phyloP scores from a whole-genome alignment of 53 echinoderm and acorn worm species.

The Echinarachnius parma region DNA sequence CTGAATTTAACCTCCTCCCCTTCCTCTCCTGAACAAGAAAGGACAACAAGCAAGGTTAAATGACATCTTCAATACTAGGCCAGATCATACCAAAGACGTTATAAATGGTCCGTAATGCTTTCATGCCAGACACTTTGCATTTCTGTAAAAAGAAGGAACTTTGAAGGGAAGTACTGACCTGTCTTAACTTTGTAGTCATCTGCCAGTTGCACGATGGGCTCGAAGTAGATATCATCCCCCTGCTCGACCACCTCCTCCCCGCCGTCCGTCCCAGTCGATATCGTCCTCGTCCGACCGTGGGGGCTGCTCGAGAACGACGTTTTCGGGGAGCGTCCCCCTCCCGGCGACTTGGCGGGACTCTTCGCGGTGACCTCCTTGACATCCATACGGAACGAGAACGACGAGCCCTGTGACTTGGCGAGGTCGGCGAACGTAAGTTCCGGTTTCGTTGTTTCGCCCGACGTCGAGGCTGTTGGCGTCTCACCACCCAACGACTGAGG shows the following conservation, averaged over 20 bases:
- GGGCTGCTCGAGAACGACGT: conserved; percentile 6
- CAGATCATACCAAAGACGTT: too few relatives aligned
- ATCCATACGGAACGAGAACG: conserved; percentile 59
- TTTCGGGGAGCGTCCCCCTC: conserved; percentile 5
- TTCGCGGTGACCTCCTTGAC: conserved; percentile 39
- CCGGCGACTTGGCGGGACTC: conserved; percentile 23
- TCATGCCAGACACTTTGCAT: too few relatives aligned
- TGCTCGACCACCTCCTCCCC: conserved; percentile 55
- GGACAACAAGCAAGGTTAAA: too few relatives aligned
- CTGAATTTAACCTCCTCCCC: too few relatives aligned
- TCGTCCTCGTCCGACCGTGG: conserved; percentile 1
- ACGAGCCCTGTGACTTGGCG: conserved; percentile 46
- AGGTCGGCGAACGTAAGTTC: conserved; percentile 46
- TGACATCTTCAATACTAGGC: too few relatives aligned
- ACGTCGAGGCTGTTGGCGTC: background rate
- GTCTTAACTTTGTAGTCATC: conserved; percentile 63
- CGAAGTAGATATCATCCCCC: conserved; percentile 85
- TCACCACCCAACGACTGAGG: too few relatives aligned
- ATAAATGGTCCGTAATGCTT: too few relatives aligned
- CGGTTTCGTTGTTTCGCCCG: conserved; percentile 6
- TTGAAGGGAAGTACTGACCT: conserved; percentile 24
- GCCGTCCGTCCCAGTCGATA: conserved; percentile 35
- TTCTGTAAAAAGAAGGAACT: too few relatives aligned
- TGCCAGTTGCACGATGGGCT: conserved; percentile 77
- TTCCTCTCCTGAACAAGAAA: too few relatives aligned